phyloP scores from a whole-genome alignment of 2,113 vertebrate species.

The Alectura lathami region DNA sequence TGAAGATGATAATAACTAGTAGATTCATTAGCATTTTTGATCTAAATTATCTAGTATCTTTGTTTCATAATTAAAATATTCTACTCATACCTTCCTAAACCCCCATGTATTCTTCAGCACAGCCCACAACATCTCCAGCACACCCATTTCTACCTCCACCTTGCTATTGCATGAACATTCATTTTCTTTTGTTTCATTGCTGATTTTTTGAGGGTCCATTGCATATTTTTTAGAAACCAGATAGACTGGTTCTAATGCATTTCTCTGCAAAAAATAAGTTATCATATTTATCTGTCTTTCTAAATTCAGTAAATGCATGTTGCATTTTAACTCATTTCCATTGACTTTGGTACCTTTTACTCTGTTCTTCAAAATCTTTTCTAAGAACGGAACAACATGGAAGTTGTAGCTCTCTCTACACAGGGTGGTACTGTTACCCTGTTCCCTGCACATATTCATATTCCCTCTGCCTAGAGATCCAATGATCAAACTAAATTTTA shows the following conservation, averaged over 20 bases:
- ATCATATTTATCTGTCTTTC: background rate
- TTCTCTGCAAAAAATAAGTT: background rate
- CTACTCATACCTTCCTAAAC: background rate
- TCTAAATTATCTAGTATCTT: background rate
- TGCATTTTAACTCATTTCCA: background rate
- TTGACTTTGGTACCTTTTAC: background rate
- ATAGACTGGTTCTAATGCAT: background rate
- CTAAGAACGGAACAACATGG: too few species aligned
- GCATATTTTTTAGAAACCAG: background rate
- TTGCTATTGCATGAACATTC: background rate
- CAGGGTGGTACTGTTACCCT: background rate
- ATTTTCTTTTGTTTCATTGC: background rate
- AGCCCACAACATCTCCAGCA: background rate
- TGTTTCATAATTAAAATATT: background rate
- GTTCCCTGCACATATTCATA: background rate
- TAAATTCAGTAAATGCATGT: background rate
- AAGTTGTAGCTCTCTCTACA: background rate
- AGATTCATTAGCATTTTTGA: background rate
- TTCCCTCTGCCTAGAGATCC: background rate
- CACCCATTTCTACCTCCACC: background rate
- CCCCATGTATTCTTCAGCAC: rapidly evolving
- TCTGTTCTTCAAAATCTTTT: background rate
- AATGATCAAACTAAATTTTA: background rate
- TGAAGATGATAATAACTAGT: background rate
- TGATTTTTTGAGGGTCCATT: background rate